Conservation (phyloP, 1,140 invertebrate species). For the Caenorhabditis briggsae region DNA sequence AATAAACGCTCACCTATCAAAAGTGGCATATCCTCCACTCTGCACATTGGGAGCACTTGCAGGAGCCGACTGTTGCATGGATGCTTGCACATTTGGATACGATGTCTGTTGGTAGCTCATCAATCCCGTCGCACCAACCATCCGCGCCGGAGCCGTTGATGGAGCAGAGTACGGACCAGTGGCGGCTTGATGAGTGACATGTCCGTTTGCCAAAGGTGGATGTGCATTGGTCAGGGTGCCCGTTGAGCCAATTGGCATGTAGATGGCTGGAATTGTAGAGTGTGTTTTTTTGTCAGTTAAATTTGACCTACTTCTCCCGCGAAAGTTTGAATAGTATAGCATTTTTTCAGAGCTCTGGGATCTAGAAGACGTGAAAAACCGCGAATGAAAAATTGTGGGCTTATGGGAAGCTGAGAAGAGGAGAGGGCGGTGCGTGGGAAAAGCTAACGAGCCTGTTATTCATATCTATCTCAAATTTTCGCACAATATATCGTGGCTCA, state of each 20-base stretch:
- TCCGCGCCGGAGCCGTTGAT: slow-evolving; percentile 1
- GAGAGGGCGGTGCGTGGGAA: slow-evolving; percentile 10
- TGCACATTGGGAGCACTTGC: slow-evolving; percentile 71
- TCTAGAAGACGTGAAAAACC: slow-evolving; percentile 4
- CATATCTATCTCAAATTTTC: neutral
- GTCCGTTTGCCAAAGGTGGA: slow-evolving; percentile 16
- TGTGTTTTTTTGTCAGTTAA: neutral
- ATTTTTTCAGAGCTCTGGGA: neutral
- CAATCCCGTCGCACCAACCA: slow-evolving; percentile 22
- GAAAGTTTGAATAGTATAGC: neutral
- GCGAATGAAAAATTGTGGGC: neutral
- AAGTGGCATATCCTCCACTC: slow-evolving; percentile 9
- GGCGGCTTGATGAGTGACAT: neutral
- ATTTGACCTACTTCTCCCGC: neutral
- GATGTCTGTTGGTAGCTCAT: slow-evolving; percentile 52
- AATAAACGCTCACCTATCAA: slow-evolving; percentile 9
- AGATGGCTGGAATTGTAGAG: neutral
- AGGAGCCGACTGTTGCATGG: slow-evolving; percentile 75
- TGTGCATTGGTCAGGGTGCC: neutral
- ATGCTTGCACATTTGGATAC: slow-evolving; percentile 78
- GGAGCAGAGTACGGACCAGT: neutral
- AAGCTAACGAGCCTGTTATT: slow-evolving; percentile 31
- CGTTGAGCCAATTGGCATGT: neutral
- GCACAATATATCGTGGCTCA: neutral
- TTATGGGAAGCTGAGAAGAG: neutral